phyloP scores from a whole-genome alignment of 2,797 vertebrate genomes.

The Cirrhinus molitorella region DNA sequence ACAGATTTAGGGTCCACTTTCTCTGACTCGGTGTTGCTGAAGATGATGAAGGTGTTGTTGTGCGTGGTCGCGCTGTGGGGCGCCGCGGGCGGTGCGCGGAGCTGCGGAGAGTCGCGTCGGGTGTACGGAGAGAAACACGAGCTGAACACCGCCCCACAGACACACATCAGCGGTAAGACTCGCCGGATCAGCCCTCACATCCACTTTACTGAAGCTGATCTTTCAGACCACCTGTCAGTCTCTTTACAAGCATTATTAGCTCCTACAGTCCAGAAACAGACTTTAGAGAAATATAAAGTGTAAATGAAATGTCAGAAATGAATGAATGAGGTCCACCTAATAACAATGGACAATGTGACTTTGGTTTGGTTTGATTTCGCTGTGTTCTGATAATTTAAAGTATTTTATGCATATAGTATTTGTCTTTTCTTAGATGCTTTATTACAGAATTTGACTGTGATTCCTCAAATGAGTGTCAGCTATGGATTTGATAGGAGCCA shows the following conservation, averaged over 20 bases:
- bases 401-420: too few species aligned
- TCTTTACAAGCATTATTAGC: background rate
- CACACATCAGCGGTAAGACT: constrained; percentile 85
- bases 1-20: background rate
- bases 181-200: too few species aligned
- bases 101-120: constrained; percentile 87
- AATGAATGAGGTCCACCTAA: constrained; percentile 76
- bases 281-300: background rate
- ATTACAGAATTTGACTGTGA: too few species aligned
- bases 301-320: too few species aligned
- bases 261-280: background rate
- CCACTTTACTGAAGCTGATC: too few species aligned
- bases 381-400: too few species aligned
- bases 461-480: too few species aligned
- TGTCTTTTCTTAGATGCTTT: too few species aligned
- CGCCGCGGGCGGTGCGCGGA: constrained; percentile 76
- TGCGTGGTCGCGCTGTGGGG: constrained; percentile 66
- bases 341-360: background rate
- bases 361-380: too few species aligned
- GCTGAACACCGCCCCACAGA: constrained; percentile 81
- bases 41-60: constrained; percentile 11
- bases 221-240: background rate
- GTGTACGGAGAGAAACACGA: constrained; percentile 86
- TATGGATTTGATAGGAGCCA: too few species aligned
- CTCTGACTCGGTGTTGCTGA: background rate